Conservation (phyloP, 2,888 invertebrate genomes). For the Chaitophorus viminalis region DNA sequence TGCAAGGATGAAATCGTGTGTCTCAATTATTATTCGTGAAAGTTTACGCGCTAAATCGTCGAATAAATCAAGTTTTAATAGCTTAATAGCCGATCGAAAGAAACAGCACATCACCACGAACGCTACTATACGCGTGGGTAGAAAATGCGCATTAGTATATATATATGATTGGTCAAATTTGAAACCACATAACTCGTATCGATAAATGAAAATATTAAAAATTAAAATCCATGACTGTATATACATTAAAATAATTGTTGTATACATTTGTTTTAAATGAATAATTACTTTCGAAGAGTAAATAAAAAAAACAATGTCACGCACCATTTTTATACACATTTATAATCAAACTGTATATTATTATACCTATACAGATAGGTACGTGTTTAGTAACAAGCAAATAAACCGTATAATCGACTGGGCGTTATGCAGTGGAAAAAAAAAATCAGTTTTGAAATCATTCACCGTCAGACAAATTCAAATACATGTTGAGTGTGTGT, state of each 20-base stretch:
- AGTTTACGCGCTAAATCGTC: background rate
- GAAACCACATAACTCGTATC: background rate
- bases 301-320: constrained; percentile 18
- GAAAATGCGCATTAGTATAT: no score
- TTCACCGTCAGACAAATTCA: constrained; percentile 7
- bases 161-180: no score
- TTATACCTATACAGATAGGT: constrained; percentile 2
- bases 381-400: constrained; percentile 27
- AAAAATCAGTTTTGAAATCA: constrained; percentile 48
- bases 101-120: background rate
- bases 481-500: constrained; percentile 18
- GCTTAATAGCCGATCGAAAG: background rate
- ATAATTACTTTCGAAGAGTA: constrained; percentile 32
- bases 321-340: background rate
- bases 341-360: background rate
- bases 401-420: constrained; percentile 49
- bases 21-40: background rate
- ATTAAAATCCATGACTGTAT: background rate
- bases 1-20: background rate
- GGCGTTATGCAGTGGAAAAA: background rate
- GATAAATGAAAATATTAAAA: background rate
- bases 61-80: background rate
- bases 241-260: background rate
- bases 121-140: no score
- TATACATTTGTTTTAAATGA: background rate